Evolutionary conservation across 2,797 vertebrate genomes (phyloP).

Genomic region (Margarornis squamiger): DNA sequence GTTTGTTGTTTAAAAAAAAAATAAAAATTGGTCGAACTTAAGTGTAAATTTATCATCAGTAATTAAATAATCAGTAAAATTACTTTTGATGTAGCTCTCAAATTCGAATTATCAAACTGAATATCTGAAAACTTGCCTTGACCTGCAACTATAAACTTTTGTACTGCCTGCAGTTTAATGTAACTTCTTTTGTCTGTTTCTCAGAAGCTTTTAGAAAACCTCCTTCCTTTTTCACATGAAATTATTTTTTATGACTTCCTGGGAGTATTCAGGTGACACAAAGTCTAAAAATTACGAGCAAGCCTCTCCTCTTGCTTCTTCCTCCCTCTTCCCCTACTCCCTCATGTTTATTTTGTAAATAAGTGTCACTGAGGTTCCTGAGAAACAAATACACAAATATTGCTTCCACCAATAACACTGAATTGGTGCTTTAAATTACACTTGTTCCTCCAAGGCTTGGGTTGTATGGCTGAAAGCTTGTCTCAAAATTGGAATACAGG

Average conservation of each 20-base stretch:
- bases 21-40: not conserved
- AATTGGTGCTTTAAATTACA: not conserved
- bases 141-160: not conserved
- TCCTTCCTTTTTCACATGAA: not conserved
- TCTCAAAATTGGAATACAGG: not conserved
- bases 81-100: not conserved
- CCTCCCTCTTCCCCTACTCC: not conserved
- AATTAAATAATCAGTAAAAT: not conserved
- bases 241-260: not conserved
- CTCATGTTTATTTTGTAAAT: not conserved
- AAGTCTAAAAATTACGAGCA: not conserved
- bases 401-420: not conserved
- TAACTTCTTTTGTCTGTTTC: not conserved
- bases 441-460: not conserved
- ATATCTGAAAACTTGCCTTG: not conserved
- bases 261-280: not conserved
- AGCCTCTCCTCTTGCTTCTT: not conserved
- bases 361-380: not conserved
- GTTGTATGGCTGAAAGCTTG: not conserved
- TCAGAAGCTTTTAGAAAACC: constrained; percentile 1
- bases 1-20: not conserved
- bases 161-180: not conserved
- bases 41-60: not conserved
- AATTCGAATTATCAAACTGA: not conserved
- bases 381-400: not conserved